These are phyloP conservation scores for rabbit (Oryctolagus cuniculus) DNA, from an alignment of 2,113 vertebrate genomes.

Conservation along the genomic window DNA sequence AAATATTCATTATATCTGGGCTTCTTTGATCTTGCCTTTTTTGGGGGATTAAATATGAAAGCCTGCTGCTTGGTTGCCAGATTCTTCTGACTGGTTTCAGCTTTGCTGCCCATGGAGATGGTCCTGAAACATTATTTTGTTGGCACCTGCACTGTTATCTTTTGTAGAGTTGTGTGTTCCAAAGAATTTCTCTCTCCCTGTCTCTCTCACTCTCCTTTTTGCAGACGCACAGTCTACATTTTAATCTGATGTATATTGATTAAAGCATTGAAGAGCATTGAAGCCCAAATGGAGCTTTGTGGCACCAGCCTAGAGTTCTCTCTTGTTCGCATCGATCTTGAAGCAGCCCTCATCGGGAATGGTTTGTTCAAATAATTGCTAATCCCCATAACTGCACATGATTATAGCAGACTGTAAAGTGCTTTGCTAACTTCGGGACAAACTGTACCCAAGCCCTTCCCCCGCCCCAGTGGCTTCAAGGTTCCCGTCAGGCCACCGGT, in stretches of 20 bases:
- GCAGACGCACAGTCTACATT: not conserved
- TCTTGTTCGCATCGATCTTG: conserved; percentile 12
- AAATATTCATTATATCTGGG: not conserved
- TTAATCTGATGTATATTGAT: conserved; percentile 48
- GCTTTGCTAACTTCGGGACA: not conserved
- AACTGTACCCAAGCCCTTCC: not conserved
- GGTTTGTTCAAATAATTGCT: conserved; percentile 17
- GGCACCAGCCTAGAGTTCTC: not conserved
- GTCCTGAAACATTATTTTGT: not conserved
- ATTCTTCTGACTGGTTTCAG: conserved; percentile 2
- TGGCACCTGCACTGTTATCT: not conserved
- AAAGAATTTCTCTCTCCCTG: not conserved
- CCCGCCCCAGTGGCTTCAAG: not conserved
- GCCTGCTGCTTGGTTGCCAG: not conserved
- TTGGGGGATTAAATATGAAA: not conserved
- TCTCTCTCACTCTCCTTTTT: not conserved
- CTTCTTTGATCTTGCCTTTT: not conserved
- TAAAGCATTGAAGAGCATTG: conserved; percentile 2
- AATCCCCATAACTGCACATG: not conserved
- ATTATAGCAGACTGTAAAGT: not conserved
- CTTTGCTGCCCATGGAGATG: not conserved
- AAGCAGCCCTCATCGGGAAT: not conserved
- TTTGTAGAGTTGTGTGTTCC: not conserved
- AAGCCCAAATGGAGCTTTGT: not conserved
- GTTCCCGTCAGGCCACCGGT: not conserved